Evolutionary conservation across 2,888 invertebrate species (phyloP), one percentile per base, ranked within the genome.

Genomic region (Chloroclysta siterata): DNA sequence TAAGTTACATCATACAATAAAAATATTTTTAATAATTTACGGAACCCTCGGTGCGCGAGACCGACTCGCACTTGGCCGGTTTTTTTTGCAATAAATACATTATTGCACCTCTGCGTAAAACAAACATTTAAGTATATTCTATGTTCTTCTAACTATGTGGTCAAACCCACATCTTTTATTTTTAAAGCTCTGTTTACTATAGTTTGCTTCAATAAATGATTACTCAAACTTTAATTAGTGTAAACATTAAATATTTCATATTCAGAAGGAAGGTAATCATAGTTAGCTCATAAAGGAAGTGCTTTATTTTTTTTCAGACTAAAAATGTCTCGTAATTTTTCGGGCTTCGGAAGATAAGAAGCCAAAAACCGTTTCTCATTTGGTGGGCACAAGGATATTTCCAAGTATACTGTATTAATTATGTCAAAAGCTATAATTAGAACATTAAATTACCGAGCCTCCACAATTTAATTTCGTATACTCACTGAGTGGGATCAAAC

Each of bases 401-500:
- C 48, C 22, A 39, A 48, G 48, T 48, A 42, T 50, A 57, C 57
- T 33, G 36, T 8, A 53, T 36, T 53, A 59, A 53, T 48, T 60
- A 59, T 60, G 59, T 52, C 51, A 42, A 46, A 59, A 7, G 57
- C 15, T 58, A 44, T 58, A 63, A 63, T 63, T 59, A 63, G 17
- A 54, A 60, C 46, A 46, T 51, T 57, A 14, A 57, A 46, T 50
- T 54, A 53, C 51, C 6, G 33, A 36, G 59, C 41, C 29, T 52
- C 58, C 46, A 50, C 44, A 58, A 58, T 53, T 46, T 42, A 51
- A 58, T 58, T 53, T 51, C 50, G 46, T 53, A 42, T 28, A 28
- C 53, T 54, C 59, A 52, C 39, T 63, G 63, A 54, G 53, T 58
- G 48, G 44, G 50, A 63, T 63, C 58, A 63, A 63, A 63, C 51